phyloP scores from a whole-genome alignment of 1,140 invertebrate species.

The Sycobia sp. region DNA sequence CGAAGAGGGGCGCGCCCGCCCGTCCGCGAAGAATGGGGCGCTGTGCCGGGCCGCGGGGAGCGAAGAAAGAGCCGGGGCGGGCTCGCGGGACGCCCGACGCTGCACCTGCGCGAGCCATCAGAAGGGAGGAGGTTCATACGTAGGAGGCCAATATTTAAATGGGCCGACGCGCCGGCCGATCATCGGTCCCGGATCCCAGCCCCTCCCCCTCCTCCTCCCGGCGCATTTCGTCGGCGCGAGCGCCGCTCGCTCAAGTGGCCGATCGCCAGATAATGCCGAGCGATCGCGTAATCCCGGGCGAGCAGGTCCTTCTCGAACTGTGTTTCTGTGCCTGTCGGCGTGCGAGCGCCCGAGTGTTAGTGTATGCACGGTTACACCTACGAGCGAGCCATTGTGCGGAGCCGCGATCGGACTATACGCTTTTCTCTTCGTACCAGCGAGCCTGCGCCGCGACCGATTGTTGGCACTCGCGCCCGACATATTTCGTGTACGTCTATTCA shows the following conservation, averaged over 20 bases:
- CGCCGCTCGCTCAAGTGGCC: slow-evolving; percentile 19
- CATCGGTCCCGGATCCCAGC: slow-evolving; percentile 31
- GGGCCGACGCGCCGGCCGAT: slow-evolving; percentile 12
- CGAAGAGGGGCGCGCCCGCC: no score
- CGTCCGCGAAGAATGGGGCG: no score
- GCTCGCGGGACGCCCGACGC: slow-evolving; percentile 2
- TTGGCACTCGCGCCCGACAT: slow-evolving; percentile 7
- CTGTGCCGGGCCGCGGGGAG: neutral
- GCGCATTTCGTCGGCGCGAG: neutral
- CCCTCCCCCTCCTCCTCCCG: neutral
- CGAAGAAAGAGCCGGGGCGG: neutral
- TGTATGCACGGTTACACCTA: neutral
- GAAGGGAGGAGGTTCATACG: slow-evolving; percentile 25
- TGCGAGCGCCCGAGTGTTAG: no score
- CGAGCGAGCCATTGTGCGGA: slow-evolving; percentile 4
- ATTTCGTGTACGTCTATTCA: slow-evolving; percentile 11
- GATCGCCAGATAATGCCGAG: slow-evolving; percentile 24
- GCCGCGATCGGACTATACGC: neutral
- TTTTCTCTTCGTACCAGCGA: neutral
- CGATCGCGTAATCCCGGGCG: slow-evolving; percentile 15
- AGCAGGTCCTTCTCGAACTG: no score
- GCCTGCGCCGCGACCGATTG: slow-evolving; percentile 1
- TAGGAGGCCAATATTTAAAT: slow-evolving; percentile 34
- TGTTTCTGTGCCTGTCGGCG: no score
- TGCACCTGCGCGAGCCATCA: slow-evolving; percentile 25